Evolutionary conservation across 2,113 vertebrate genomes (phyloP).

Genomic region (Hiodon alosoides): DNA sequence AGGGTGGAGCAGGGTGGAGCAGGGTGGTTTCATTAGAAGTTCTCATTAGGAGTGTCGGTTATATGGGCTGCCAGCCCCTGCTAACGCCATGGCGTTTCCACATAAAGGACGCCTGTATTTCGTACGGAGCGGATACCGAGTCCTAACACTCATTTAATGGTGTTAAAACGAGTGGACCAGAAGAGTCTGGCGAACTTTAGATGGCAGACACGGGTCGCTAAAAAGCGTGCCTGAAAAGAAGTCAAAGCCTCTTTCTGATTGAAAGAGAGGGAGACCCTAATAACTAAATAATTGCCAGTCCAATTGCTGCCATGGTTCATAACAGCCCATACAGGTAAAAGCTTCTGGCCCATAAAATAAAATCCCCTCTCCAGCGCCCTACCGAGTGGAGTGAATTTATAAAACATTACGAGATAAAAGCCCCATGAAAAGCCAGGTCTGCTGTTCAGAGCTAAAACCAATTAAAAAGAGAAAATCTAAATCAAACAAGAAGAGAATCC

Average conservation of each 20-base stretch:
- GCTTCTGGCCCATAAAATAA: slow-evolving; percentile 28
- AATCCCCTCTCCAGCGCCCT: slow-evolving; percentile 24
- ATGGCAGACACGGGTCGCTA: background rate
- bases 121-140: background rate
- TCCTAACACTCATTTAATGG: background rate
- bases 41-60: slow-evolving; percentile 12
- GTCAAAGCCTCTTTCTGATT: background rate
- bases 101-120: background rate
- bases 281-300: background rate
- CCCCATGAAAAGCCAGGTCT: slow-evolving; percentile 18
- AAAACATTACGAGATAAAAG: slow-evolving; percentile 42
- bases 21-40: slow-evolving; percentile 7
- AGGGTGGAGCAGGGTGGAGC: background rate
- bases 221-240: background rate
- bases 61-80: background rate
- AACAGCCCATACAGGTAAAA: background rate
- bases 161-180: background rate
- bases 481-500: slow-evolving; percentile 50
- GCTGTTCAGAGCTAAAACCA: slow-evolving; percentile 55
- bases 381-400: slow-evolving; percentile 29
- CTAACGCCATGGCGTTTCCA: slow-evolving; percentile 9
- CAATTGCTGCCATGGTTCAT: slow-evolving; percentile 1
- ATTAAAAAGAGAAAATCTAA: slow-evolving; percentile 58
- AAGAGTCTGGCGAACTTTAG: background rate
- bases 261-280: background rate